These are phyloP conservation scores for Diplosoma virens DNA, from an alignment of 23 tunicate species.

Conservation along the genomic window DNA sequence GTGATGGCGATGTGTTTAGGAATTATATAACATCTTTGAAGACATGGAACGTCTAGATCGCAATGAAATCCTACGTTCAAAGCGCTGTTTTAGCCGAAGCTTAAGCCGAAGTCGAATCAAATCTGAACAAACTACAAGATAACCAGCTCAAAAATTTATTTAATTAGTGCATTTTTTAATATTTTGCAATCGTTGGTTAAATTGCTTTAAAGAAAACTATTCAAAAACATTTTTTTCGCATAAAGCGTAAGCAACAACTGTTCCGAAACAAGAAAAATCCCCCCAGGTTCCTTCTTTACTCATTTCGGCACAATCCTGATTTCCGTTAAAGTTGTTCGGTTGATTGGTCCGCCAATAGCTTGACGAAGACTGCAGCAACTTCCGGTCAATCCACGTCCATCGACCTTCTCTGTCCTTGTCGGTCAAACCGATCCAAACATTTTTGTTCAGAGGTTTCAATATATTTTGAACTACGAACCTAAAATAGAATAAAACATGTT, in stretches of 20 bases:
- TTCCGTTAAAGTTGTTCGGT: constrained; percentile 17
- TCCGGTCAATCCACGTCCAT: constrained; percentile 33
- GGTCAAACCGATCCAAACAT: constrained; percentile 26
- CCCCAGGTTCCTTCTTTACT: constrained; percentile 2
- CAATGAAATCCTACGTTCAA: too few relatives aligned
- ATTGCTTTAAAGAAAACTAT: too few relatives aligned
- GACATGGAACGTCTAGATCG: too few relatives aligned
- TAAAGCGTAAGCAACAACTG: neutral
- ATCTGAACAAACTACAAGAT: too few relatives aligned
- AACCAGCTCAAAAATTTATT: too few relatives aligned
- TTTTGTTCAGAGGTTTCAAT: constrained; percentile 7
- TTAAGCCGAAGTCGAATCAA: too few relatives aligned
- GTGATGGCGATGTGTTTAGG: too few relatives aligned
- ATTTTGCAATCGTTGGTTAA: too few relatives aligned
- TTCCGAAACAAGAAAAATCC: constrained; percentile 14
- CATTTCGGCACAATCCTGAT: constrained; percentile 37
- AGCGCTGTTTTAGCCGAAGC: too few relatives aligned
- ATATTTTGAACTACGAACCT: neutral
- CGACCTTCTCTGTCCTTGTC: constrained; percentile 1
- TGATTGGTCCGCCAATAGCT: constrained; percentile 20
- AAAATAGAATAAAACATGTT: too few relatives aligned
- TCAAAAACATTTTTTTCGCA: constrained; percentile 12
- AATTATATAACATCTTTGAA: too few relatives aligned
- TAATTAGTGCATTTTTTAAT: too few relatives aligned
- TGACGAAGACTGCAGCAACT: neutral